Evolutionary conservation across 1,140 invertebrate genomes (phyloP).

Genomic region (Lamellibrachia luymesi): DNA sequence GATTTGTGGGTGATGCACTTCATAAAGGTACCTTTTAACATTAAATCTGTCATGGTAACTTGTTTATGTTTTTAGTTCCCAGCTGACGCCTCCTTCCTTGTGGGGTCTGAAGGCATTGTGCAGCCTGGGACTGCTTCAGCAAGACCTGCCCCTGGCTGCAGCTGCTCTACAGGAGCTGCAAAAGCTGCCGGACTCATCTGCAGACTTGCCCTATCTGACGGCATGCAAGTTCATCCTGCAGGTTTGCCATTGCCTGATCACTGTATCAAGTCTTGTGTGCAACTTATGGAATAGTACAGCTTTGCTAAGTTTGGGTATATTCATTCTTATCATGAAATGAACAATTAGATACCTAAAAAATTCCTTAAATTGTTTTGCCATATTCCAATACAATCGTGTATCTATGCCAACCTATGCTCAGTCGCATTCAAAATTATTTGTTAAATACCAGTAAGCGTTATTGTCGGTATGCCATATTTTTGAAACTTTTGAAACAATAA

Average conservation of each 20-base stretch:
- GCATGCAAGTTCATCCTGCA: background rate
- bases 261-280: background rate
- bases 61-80: conserved; percentile 40
- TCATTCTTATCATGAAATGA: no score
- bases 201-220: conserved; percentile 2
- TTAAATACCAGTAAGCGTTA: no score
- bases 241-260: background rate
- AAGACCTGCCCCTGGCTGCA: conserved; percentile 64
- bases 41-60: background rate
- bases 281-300: background rate
- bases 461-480: no score
- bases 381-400: no score
- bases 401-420: no score
- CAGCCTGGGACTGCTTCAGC: conserved; percentile 68
- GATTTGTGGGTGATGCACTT: no score
- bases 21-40: no score
- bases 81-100: conserved; percentile 64
- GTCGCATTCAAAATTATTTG: no score
- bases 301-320: background rate
- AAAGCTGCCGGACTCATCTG: conserved; percentile 4
- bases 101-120: conserved; percentile 68
- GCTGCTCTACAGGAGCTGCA: conserved; percentile 65
- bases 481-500: no score
- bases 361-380: no score
- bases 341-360: no score